A percentile compares a stretch with the other conserved stretches of the same genome.
These are phyloP conservation scores for Creontiades dilutus DNA, from an alignment of 2,888 invertebrate species.

Conservation along the genomic window DNA sequence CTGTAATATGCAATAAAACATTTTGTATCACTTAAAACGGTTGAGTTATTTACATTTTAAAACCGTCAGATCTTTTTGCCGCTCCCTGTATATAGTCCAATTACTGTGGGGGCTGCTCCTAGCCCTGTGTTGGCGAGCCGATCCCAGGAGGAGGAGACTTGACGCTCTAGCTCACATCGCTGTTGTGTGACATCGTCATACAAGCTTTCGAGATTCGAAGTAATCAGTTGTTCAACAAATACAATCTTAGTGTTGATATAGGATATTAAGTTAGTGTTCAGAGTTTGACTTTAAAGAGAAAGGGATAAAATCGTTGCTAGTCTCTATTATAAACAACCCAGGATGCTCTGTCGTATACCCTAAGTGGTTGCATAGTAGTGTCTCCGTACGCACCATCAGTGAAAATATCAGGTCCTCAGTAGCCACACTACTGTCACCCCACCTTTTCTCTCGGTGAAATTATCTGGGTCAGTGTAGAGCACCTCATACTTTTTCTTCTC, in stretches of 20 bases:
- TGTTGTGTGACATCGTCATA: constrained; percentile 34
- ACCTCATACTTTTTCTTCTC: not conserved
- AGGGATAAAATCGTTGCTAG: not conserved
- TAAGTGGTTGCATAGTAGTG: not conserved
- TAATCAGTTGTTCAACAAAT: not conserved
- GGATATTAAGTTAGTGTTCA: not conserved
- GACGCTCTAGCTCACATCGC: not conserved
- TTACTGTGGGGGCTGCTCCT: too few species aligned
- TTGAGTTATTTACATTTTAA: too few species aligned
- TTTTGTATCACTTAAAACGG: too few species aligned
- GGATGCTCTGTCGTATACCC: constrained; percentile 28
- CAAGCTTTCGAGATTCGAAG: not conserved
- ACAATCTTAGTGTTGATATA: constrained; percentile 28
- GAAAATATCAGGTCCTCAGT: constrained; percentile 25
- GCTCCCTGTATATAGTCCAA: too few species aligned
- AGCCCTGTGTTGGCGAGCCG: too few species aligned
- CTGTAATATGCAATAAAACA: too few species aligned
- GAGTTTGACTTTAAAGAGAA: not conserved
- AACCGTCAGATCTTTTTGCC: too few species aligned
- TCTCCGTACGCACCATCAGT: not conserved
- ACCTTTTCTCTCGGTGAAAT: constrained; percentile 2
- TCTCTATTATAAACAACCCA: not conserved
- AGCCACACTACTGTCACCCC: not conserved
- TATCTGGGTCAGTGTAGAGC: not conserved
- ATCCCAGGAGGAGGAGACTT: too few species aligned